Conservation (phyloP, 2,113 vertebrate species). For the Herpailurus yagouaroundi region DNA sequence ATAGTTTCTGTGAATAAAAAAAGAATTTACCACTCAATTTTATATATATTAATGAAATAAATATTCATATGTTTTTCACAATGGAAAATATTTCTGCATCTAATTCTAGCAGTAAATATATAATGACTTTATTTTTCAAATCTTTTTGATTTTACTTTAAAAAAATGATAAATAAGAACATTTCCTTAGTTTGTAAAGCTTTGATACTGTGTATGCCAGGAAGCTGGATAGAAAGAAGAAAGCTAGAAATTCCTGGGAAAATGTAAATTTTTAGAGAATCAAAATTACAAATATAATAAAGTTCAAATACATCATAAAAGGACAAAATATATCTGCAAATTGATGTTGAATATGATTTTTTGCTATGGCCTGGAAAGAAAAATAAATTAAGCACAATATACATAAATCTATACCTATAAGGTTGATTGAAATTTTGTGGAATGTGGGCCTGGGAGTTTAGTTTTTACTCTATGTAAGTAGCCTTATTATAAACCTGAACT, state of each 20-base stretch:
- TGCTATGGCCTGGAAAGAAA: not conserved
- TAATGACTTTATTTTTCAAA: not conserved
- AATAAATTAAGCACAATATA: not conserved
- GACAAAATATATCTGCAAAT: not conserved
- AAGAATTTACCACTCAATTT: not conserved
- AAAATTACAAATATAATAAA: not conserved
- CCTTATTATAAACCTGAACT: conserved; percentile 62
- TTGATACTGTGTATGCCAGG: not conserved
- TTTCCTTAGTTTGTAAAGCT: conserved; percentile 36
- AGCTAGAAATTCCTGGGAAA: not conserved
- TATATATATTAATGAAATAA: not conserved
- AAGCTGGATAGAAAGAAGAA: not conserved
- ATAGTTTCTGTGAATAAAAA: not conserved
- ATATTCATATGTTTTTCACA: not conserved
- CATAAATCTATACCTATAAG: not conserved
- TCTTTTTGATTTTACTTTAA: not conserved
- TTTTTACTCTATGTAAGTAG: conserved; percentile 68
- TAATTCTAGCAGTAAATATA: not conserved
- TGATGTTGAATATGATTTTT: not conserved
- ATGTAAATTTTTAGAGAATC: not conserved
- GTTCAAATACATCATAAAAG: not conserved
- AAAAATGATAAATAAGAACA: not conserved
- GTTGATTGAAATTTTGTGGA: not conserved
- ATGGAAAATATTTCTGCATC: not conserved
- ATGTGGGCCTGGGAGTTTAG: conserved; percentile 54